phyloP scores from a whole-genome alignment of 1,140 invertebrate species.

The Coptotermes formosanus region DNA sequence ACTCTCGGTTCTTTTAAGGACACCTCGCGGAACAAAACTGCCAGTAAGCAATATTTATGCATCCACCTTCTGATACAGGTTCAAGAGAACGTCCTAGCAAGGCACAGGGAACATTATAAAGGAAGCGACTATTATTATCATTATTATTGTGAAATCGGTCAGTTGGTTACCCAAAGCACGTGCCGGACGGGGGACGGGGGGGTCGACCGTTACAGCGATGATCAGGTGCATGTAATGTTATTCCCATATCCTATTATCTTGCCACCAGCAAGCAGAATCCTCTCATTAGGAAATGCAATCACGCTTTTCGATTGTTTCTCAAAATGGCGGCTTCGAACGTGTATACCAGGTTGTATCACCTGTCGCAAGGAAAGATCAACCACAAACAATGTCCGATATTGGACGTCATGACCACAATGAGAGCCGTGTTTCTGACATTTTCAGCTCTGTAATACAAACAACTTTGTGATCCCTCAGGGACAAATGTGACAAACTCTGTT shows the following conservation, averaged over 20 bases:
- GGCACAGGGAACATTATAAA: background rate
- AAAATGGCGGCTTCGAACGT: slow-evolving; percentile 23
- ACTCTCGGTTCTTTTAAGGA: too few relatives aligned
- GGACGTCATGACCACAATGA: background rate
- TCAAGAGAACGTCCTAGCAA: background rate
- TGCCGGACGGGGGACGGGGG: background rate
- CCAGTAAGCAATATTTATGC: too few relatives aligned
- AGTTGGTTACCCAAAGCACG: slow-evolving; percentile 2
- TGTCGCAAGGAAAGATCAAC: slow-evolving; percentile 3
- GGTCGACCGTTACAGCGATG: background rate
- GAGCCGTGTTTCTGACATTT: background rate
- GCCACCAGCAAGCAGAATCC: background rate
- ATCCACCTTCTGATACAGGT: background rate
- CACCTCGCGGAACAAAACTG: too few relatives aligned
- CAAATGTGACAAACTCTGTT: too few relatives aligned
- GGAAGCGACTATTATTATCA: background rate
- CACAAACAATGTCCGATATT: background rate
- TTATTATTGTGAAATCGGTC: background rate
- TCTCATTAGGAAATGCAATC: slow-evolving; percentile 24
- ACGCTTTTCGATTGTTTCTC: slow-evolving; percentile 24
- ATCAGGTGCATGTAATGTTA: slow-evolving; percentile 28
- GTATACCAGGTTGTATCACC: background rate
- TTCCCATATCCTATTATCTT: slow-evolving; percentile 8
- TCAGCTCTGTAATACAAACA: too few relatives aligned
- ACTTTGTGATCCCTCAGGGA: too few relatives aligned